Evolutionary conservation across 1,140 invertebrate genomes (phyloP), one percentile per base, ranked within the genome.

Genomic region (Thaumetopoea pityocampa): DNA sequence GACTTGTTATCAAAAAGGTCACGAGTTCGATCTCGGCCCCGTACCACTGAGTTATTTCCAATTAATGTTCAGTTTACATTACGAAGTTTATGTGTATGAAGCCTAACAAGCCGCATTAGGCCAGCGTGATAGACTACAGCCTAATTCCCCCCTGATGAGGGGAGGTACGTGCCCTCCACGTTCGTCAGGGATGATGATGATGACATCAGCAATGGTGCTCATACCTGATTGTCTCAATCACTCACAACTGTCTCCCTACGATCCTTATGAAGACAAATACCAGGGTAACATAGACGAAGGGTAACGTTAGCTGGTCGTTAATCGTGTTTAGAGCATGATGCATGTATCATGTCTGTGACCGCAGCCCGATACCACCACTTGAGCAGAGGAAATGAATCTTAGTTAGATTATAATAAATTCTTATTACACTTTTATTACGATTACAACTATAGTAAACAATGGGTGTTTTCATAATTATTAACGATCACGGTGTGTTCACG

Each of bases 281-380:
- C 28, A 7, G 12, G 30, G 27, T 41, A 41, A 41, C 37, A 19
- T 41, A 32, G 37, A 41, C 32, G 37, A 51, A 54, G 36, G 42
- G 34, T 42, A 51, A 40, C 47, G 50, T 50, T 60, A 38, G 35
- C 20, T 14, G 17, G 37, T 60, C 56, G 56, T 60, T 60, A 60
- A 64, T 64, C 57, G 50, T 51, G 45, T 57, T 64, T 60, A 64
- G 56, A 40, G 41, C 38, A 41, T 60, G 57, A 64, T 64, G 61
- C 52, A 57, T 60, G 47, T 45, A 37, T 36, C 49, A 37, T 64
- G 60, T 60, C 28, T n/a, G 43, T 46, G 49, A 44, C 51, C 43
- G 53, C 57, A 52, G 38, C 46, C 27, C 29, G 11, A 51, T 18
- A 28, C 27, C n/a, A n/a, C n/a, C n/a, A n/a, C 16, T 28, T 32